Evolutionary conservation across 2,888 invertebrate genomes (phyloP).

Genomic region (Chaetogeoica ovagalla): DNA sequence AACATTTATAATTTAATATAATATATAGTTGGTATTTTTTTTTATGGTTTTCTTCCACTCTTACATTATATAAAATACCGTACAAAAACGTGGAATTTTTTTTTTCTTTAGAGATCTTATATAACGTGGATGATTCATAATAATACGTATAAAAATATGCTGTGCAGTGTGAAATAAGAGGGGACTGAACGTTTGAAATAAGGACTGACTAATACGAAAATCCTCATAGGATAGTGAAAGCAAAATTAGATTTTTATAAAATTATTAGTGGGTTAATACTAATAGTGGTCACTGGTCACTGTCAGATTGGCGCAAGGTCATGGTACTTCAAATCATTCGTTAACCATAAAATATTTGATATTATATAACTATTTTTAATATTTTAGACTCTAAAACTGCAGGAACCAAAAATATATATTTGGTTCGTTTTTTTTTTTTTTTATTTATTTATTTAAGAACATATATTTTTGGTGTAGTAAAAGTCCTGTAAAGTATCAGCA

Average conservation of each 20-base stretch:
- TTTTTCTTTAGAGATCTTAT: too few species aligned
- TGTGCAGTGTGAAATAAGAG: neutral
- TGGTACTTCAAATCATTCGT: slow-evolving; percentile 23
- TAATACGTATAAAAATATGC: neutral
- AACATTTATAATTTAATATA: too few species aligned
- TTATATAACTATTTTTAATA: neutral
- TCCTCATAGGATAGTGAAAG: slow-evolving; percentile 27
- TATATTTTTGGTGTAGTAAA: neutral
- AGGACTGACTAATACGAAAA: neutral
- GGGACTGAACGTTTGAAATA: neutral
- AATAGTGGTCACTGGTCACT: slow-evolving; percentile 28
- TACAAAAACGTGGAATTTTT: too few species aligned
- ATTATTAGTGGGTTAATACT: neutral
- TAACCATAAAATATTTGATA: neutral
- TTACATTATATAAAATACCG: too few species aligned
- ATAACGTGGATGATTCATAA: too few species aligned
- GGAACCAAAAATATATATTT: too few species aligned
- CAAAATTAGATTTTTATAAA: slow-evolving; percentile 17
- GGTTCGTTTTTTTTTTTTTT: neutral
- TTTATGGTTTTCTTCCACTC: too few species aligned
- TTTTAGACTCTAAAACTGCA: neutral
- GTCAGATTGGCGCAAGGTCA: slow-evolving; percentile 27
- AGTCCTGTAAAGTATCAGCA: neutral
- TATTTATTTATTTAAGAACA: neutral
- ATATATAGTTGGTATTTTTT: too few species aligned